phyloP scores from a whole-genome alignment of 2,797 vertebrate genomes.

The Alcedo quadribrachys region DNA sequence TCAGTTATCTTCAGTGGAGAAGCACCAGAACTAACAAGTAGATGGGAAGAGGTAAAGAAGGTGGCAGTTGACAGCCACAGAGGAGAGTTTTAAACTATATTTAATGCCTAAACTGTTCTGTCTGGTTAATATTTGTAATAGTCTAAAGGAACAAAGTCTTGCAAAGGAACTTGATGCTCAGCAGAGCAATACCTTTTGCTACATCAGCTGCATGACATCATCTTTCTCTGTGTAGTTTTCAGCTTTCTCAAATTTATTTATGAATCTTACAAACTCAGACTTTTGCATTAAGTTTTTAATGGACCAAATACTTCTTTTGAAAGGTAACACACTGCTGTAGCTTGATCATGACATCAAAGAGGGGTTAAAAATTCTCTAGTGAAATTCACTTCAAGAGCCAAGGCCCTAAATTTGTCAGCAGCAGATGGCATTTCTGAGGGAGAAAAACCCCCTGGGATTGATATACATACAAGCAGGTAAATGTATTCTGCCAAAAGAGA shows the following conservation, averaged over 20 bases:
- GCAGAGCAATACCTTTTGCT: neutral
- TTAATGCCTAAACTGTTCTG: conserved; percentile 14
- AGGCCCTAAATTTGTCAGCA: neutral
- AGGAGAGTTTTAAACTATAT: conserved; percentile 7
- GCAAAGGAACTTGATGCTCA: neutral
- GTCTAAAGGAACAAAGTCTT: neutral
- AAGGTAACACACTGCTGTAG: neutral
- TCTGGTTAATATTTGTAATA: conserved; percentile 6
- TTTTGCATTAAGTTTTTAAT: no score
- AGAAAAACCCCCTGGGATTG: fast-evolving
- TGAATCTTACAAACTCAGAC: neutral
- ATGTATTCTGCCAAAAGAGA: neutral
- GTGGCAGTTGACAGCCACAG: neutral
- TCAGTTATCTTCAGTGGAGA: neutral
- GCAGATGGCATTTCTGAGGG: neutral
- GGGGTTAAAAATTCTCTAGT: neutral
- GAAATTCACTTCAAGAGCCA: neutral
- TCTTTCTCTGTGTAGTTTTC: neutral
- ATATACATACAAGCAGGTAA: neutral
- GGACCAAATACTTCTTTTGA: neutral
- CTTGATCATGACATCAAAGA: neutral
- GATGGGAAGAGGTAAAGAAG: neutral
- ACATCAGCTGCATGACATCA: neutral
- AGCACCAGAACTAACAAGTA: neutral
- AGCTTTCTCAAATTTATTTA: neutral